Conservation (phyloP, 2,113 vertebrate genomes). For the Turnix velox region DNA sequence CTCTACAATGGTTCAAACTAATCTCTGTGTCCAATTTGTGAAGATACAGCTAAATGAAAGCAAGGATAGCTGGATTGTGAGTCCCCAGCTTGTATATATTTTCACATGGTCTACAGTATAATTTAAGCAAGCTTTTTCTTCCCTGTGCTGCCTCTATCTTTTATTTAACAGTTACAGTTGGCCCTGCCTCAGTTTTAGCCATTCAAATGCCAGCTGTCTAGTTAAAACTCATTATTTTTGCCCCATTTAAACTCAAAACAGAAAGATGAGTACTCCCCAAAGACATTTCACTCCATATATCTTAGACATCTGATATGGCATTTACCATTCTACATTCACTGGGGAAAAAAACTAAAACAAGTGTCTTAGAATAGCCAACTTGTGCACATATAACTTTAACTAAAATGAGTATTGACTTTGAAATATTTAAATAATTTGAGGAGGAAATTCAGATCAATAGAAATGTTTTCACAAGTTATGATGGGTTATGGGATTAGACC, state of each 20-base stretch:
- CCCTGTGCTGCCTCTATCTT: not conserved
- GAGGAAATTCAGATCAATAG: not conserved
- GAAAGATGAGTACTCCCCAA: conserved; percentile 8
- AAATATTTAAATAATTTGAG: not conserved
- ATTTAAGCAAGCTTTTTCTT: not conserved
- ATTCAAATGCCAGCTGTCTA: not conserved
- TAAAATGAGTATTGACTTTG: not conserved
- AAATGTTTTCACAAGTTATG: not conserved
- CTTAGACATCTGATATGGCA: not conserved
- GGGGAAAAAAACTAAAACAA: not conserved
- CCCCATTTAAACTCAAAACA: conserved; percentile 26
- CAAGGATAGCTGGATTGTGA: not conserved
- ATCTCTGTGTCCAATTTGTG: not conserved
- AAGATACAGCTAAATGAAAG: not conserved
- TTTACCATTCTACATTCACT: not conserved
- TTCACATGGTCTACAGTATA: not conserved
- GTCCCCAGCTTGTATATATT: not conserved
- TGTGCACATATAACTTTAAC: not conserved
- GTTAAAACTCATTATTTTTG: conserved; percentile 18
- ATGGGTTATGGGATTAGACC: not conserved
- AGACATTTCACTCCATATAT: not conserved
- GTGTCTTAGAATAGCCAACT: not conserved
- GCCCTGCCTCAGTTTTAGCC: not conserved
- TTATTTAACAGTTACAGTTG: not conserved
- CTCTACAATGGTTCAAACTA: not conserved